phyloP scores from a whole-genome alignment of 2,113 vertebrate genomes.

The Leiothrix lutea region DNA sequence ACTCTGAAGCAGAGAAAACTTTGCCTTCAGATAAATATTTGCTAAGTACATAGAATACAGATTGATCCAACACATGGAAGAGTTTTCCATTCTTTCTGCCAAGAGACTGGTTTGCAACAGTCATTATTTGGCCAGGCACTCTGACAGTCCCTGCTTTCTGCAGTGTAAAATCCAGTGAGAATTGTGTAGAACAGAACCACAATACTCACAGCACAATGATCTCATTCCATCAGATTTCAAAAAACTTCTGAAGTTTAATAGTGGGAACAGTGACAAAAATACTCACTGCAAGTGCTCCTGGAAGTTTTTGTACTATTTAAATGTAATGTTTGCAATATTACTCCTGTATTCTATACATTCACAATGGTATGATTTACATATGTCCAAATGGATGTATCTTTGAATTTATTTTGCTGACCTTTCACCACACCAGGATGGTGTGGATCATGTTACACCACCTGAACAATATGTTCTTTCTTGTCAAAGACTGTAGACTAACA shows the following conservation, averaged over 20 bases:
- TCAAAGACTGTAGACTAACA: not conserved
- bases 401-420: not conserved
- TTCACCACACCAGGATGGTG: not conserved
- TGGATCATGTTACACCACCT: not conserved
- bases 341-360: not conserved
- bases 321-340: not conserved
- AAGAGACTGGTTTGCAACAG: not conserved
- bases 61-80: not conserved
- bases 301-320: not conserved
- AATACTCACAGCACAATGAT: not conserved
- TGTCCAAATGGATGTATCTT: not conserved
- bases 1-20: not conserved
- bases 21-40: not conserved
- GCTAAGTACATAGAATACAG: not conserved
- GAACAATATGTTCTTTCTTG: not conserved
- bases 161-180: not conserved
- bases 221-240: not conserved
- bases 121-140: not conserved
- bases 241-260: not conserved
- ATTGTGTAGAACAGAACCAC: not conserved
- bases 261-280: not conserved
- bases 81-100: not conserved
- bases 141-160: not conserved
- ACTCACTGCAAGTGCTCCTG: not conserved
- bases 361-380: not conserved